Conservation (phyloP, 2,113 vertebrate genomes). For the Misgurnus mizolepis region DNA sequence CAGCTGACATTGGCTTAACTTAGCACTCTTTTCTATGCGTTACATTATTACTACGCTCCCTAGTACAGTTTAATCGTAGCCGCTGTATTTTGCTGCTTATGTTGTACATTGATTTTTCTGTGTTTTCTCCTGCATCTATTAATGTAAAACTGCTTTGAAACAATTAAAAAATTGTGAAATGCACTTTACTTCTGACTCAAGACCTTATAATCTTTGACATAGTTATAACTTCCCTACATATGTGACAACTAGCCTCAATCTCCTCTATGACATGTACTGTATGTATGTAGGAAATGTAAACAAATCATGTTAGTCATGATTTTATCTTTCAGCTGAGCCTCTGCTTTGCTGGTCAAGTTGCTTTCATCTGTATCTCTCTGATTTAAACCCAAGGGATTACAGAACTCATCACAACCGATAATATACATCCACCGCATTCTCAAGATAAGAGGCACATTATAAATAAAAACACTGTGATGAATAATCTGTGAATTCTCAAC, state of each 20-base stretch:
- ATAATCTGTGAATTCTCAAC: not conserved
- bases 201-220: too few species aligned
- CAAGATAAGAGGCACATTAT: not conserved
- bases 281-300: too few species aligned
- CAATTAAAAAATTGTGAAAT: too few species aligned
- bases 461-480: not conserved
- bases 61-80: too few species aligned
- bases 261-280: not conserved
- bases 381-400: slow-evolving; percentile 47
- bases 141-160: too few species aligned
- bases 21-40: too few species aligned
- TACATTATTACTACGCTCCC: too few species aligned
- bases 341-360: slow-evolving; percentile 21
- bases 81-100: too few species aligned
- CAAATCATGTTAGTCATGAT: slow-evolving; percentile 33
- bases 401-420: slow-evolving; percentile 12
- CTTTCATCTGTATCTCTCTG: slow-evolving; percentile 44
- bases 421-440: not conserved
- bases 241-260: not conserved
- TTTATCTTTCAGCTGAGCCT: slow-evolving; percentile 42
- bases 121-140: too few species aligned
- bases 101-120: too few species aligned
- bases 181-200: too few species aligned
- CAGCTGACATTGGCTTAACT: too few species aligned
- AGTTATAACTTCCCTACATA: not conserved